Base-by-base conservation (phyloP, 2,113 vertebrate species). In the Malaclemys terrapin region DNA sequence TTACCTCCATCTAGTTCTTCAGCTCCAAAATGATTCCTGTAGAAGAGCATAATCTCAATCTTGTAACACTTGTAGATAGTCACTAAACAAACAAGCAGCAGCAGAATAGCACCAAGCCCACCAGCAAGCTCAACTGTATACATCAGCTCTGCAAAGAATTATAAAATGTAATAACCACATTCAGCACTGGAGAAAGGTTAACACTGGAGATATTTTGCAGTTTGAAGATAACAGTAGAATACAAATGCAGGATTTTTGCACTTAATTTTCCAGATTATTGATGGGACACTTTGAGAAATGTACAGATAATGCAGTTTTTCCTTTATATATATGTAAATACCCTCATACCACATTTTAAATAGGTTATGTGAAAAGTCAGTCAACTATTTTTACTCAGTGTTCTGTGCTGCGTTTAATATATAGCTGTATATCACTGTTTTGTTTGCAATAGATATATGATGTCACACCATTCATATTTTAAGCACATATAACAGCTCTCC, bases 71-170 rank as follows among this genome's bases (percentile, higher is more conserved):
- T 99, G 98, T 99, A 99, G 97, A 99, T 96, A 96, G 99, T 99
- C 96, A 99, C 99, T 98, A 99, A 98, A 96, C 99, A 99, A 98
- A 99, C 98, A 97, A 99, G 99, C 82, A 99, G 98, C 97, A 99
- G 98, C 91, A 99, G 98, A 98, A 99, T 99, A 91, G 99, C 99
- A 97, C 99, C 99, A 93, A 99, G 99, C 8, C 99, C 99, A 93
- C 99, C 99, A 98, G 99, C 99, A 98, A 99, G 98, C 98, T 99
- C 99, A 97, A 99, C 99, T 24, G 99, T 99, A 98, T 99, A 99
- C 99, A 99, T 99, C 95, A 99, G 98, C 97, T 99, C 99, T 96
- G 98, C 97, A 99, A 98, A 98, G 96, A 96, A 98, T 90, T 94
- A 96, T 85, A 95, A n/a, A 93, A 96, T 0, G 1, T 95, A 80